Evolutionary conservation across 2,113 vertebrate genomes (phyloP), one percentile per base, ranked within the genome.

Genomic region (Muntiacus reevesi): DNA sequence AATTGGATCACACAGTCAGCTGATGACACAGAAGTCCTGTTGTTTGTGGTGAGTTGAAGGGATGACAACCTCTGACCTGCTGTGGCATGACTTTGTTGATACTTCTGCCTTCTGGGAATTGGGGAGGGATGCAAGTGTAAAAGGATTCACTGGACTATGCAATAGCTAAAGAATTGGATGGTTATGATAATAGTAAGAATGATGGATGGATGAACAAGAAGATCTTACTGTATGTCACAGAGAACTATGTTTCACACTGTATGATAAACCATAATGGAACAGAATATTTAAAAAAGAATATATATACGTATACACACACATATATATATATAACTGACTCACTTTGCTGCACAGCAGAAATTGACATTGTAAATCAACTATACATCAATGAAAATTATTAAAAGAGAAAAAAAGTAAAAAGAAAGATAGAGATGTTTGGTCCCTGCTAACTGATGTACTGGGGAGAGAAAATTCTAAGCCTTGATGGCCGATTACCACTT

Each of bases 221-320:
- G 27, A 47, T 79, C 45, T 45, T 47, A 47, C 43, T 79, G 76
- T 79, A 47, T 47, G 45, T 2, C 76, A 47, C 27, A 79, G 43
- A 79, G 76, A 30, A 79, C 76, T 79, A 47, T 79, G 27, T 47
- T 79, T 27, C 47, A 2, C 17, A 79, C 27, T 45, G 7, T 47
- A 79, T 0, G 27, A 47, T 47, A 47, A 47, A 1, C 76, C 27
- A 30, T 79, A 30, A 30, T 47, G 45, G 28, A 79, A 33, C 9
- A 50, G 28, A 79, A 47, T 79, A 33, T 47, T 78, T 28, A 16
- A 47, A 78, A 78, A 78, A 28, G 2, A 28, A 47, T 78, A 28
- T 30, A 78, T 43, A 10, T 74, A 12, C 25, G 4, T 17, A 17
- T 7, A 7, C 14, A 2, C 3, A 14, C 0, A 36, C 3, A 14